Conservation (phyloP, 2,113 vertebrate genomes). For the Morone saxatilis region DNA sequence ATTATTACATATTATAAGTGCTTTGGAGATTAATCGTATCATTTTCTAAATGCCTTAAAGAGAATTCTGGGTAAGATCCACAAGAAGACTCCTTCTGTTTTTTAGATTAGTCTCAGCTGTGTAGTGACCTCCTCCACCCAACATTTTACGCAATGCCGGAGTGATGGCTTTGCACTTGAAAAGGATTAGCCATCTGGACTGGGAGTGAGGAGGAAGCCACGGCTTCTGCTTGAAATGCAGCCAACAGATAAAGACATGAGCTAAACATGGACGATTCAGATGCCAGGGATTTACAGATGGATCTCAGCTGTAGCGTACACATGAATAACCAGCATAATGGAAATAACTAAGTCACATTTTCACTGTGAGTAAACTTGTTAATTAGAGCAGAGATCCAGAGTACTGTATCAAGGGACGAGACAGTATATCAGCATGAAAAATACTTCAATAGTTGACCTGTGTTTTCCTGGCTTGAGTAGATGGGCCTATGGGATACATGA, state of each 20-base stretch:
- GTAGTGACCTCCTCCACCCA: slow-evolving; percentile 41
- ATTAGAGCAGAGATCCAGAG: slow-evolving; percentile 36
- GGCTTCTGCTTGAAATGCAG: slow-evolving; percentile 46
- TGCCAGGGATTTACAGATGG: slow-evolving; percentile 44
- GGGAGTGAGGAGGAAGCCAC: not conserved
- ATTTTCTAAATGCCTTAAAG: not conserved
- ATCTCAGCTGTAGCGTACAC: slow-evolving; percentile 59
- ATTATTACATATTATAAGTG: not conserved
- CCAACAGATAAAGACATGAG: slow-evolving; percentile 54
- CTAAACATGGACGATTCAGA: slow-evolving; percentile 26
- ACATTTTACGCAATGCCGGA: not conserved
- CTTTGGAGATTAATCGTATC: not conserved
- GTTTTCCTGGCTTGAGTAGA: not conserved
- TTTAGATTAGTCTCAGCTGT: slow-evolving; percentile 30
- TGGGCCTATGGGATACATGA: not conserved
- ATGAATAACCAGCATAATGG: slow-evolving; percentile 53
- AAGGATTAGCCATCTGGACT: slow-evolving; percentile 73
- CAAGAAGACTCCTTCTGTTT: not conserved
- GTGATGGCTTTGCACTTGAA: slow-evolving; percentile 50
- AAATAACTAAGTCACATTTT: slow-evolving; percentile 38
- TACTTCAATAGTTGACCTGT: not conserved
- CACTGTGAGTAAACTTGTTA: slow-evolving; percentile 39
- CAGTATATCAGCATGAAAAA: not conserved
- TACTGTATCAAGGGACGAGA: not conserved
- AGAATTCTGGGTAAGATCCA: not conserved